Evolutionary conservation across 2,888 invertebrate genomes (phyloP), one percentile per base, ranked within the genome.

Genomic region (Thecocarcelia acutangulata): DNA sequence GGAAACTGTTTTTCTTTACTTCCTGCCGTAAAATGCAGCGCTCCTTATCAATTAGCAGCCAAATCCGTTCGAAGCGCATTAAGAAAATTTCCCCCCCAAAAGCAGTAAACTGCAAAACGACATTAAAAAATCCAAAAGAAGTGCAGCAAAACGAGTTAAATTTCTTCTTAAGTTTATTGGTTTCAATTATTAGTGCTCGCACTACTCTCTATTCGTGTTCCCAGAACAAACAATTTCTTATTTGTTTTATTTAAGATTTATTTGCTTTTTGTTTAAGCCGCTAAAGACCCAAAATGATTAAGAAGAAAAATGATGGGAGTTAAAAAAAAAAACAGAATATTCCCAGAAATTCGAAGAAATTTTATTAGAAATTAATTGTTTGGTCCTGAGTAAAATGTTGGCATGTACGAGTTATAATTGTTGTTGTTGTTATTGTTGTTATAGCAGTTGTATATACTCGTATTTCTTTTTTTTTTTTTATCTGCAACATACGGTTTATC

Each of bases 281-380:
- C 64, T 56, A 54, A 56, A 74, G 46, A 64, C 54, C 40, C 33
- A 37, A 64, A 56, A 74, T 40, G 54, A 63, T 54, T 44, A 73
- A 33, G 12, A 13, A 21, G 15, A 61, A 28, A 37, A 15, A 33
- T 28, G 61, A 24, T 46, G 46, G 12, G 37, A 70, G 21, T n/a
- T 33, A 8, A 33, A 75, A 37, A 52, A 44, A 56, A 48, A n/a
- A n/a, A n/a, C n/a, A n/a, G n/a, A n/a, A 64, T 37, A 21, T 78
- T 78, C 78, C 12, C 72, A 78, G 78, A 78, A 76, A 72, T 66
- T n/a, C 66, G 72, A 66, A 52, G 54, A 64, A 48, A 59, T 77
- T 78, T 78, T 72, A 78, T 78, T 78, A 66, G 78, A 78, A 66
- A 78, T 78, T 72, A 78, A 78, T 78, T 78, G 44, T 72, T 24